These are phyloP conservation scores for Cephus pulcher DNA, from an alignment of 2,888 invertebrate species.

Conservation along the genomic window DNA sequence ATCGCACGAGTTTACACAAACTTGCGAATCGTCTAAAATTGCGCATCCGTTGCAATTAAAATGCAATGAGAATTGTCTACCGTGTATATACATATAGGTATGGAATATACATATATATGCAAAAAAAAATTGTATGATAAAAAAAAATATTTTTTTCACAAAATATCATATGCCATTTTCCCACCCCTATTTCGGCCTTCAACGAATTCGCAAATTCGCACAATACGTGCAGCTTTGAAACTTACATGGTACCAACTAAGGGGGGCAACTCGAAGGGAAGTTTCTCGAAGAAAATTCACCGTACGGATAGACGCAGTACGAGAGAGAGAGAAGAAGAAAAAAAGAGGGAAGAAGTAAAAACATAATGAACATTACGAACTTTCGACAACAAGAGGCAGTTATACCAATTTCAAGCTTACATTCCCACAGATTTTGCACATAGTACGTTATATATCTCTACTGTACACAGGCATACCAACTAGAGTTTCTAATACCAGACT, in stretches of 20 bases:
- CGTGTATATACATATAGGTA: not conserved
- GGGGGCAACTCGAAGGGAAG: not conserved
- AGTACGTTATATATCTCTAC: not conserved
- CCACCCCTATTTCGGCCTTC: not conserved
- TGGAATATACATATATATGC: too few relatives aligned
- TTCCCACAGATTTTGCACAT: not conserved
- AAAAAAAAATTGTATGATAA: not conserved
- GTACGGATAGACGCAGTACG: not conserved
- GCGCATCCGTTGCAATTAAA: not conserved
- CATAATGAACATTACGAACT: not conserved
- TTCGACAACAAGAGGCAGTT: not conserved
- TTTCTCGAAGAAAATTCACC: too few relatives aligned
- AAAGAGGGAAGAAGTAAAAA: not conserved
- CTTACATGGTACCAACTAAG: not conserved
- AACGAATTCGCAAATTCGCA: not conserved
- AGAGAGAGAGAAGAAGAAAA: conserved; percentile 11
- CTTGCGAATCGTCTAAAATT: not conserved
- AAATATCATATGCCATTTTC: not conserved
- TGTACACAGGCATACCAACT: not conserved
- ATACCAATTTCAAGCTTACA: not conserved
- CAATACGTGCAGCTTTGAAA: not conserved
- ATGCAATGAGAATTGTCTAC: not conserved
- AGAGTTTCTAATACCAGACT: not conserved
- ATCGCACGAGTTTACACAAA: not conserved
- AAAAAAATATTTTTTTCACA: not conserved